Base-by-base conservation (phyloP, 2,888 invertebrate genomes). In the Scaeva pyrastri region DNA sequence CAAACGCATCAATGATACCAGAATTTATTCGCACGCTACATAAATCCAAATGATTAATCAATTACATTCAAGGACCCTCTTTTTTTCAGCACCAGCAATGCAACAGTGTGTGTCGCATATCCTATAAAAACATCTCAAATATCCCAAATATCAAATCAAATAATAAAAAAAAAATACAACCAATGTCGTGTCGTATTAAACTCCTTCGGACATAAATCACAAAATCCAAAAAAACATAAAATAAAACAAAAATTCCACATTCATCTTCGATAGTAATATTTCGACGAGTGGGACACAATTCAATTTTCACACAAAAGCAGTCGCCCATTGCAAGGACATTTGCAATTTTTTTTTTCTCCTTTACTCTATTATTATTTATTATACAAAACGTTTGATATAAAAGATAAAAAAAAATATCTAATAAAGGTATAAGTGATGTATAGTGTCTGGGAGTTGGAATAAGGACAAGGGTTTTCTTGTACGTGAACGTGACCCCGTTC, bases 191-290 rank as follows among this genome's bases (percentile, higher is more conserved):
- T 86, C 82, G 71, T 66, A 82, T 78, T 82, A 82, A 86, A 86
- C 86, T 86, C 77, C 64, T 82, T 86, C 71, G 77, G 66, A 82
- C 77, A 86, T 86, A 86, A 86, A 86, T 86, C 82, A 86, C 74
- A 16, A 74, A n/a, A 19, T 8, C 8, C 10, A 21, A 19, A 19
- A 19, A 48, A 19, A 10, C 8, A 5, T 31, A 19, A 39, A 31
- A 19, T 12, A 77, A 64, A 77, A 62, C 68, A 36, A 74, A 74
- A 74, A 81, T 86, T 86, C 86, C 81, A 71, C 77, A 82, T 82
- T 71, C 70, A 82, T 86, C 77, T 81, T 55, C 77, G 31, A 50
- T 50, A 39, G 45, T 78, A 68, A 41, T 62, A 71, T 64, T 73
- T 55, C 72, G 73, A 56, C 56, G 72, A 81, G 55, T 77, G 73